Evolutionary conservation across 2,888 invertebrate species (phyloP).

Genomic region (Monoplex corrugatus): DNA sequence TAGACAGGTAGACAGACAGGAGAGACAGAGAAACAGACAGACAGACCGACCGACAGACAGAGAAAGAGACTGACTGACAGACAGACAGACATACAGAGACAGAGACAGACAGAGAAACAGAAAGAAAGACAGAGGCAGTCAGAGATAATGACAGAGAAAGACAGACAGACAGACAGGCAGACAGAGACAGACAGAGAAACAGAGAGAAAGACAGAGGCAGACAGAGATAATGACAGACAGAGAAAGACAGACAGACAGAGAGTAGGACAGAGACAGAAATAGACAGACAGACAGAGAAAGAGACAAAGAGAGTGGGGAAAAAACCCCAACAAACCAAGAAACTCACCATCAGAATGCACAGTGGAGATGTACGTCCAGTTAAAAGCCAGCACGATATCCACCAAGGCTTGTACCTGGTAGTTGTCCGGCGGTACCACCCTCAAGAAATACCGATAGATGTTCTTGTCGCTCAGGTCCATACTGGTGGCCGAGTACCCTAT

Average conservation of each 20-base stretch:
- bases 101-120: too few relatives aligned
- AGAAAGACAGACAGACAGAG: neutral
- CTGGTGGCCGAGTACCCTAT: constrained; percentile 91
- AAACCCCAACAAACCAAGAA: neutral
- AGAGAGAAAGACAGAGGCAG: too few relatives aligned
- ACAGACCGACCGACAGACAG: neutral
- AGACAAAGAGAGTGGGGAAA: neutral
- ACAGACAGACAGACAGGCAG: too few relatives aligned
- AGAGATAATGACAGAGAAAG: too few relatives aligned
- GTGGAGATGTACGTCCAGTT: constrained; percentile 91
- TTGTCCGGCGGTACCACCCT: constrained; percentile 90
- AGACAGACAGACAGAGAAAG: neutral
- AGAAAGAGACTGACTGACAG: neutral
- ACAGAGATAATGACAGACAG: neutral
- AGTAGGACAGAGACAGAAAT: neutral
- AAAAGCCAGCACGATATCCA: constrained; percentile 83
- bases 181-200: too few relatives aligned
- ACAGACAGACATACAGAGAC: neutral
- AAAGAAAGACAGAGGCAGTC: too few relatives aligned
- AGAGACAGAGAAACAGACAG: too few relatives aligned
- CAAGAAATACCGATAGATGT: constrained; percentile 89
- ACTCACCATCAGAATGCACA: constrained; percentile 88
- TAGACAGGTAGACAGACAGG: too few relatives aligned
- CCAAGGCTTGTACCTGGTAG: constrained; percentile 89
- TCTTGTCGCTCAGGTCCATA: constrained; percentile 89